Evolutionary conservation across 2,888 invertebrate species (phyloP).

Genomic region (Eremobia ochroleuca): DNA sequence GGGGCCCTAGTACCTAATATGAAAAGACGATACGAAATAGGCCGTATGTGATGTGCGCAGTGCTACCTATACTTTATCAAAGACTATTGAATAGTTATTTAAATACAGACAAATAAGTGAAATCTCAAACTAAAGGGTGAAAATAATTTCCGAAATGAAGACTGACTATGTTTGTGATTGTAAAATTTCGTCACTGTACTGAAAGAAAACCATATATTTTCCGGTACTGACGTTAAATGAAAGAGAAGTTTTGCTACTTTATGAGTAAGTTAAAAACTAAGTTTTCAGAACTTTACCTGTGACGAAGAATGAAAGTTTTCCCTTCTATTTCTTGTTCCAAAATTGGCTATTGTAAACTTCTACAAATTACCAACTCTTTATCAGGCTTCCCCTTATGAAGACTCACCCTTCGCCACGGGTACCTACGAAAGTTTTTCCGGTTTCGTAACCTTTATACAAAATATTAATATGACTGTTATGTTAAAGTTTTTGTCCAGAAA

Average conservation of each 20-base stretch:
- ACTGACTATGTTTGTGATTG: conserved; percentile 48
- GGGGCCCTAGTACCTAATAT: background rate
- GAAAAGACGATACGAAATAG: background rate
- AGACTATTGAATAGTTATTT: conserved; percentile 15
- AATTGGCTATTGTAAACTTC: conserved; percentile 17
- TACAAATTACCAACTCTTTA: background rate
- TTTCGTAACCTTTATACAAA: conserved; percentile 19
- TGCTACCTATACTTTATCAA: background rate
- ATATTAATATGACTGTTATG: background rate
- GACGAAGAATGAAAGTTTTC: conserved; percentile 15
- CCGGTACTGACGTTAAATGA: conserved; percentile 35
- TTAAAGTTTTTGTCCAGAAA: background rate
- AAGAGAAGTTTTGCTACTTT: conserved; percentile 28
- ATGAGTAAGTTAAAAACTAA: conserved; percentile 22
- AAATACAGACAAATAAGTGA: conserved; percentile 5
- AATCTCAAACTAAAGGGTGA: conserved; percentile 1
- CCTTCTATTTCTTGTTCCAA: conserved; percentile 4
- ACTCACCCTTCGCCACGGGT: conserved; percentile 10
- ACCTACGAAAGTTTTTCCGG: background rate
- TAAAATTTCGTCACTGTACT: conserved; percentile 27
- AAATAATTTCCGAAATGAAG: conserved; percentile 33
- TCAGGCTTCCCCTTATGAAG: background rate
- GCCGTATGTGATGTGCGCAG: background rate
- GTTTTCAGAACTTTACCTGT: conserved; percentile 7
- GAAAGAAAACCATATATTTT: conserved; percentile 2